These are phyloP conservation scores for Lepilemur ruficaudatus DNA, from an alignment of 2,797 vertebrate genomes.

Conservation along the genomic window DNA sequence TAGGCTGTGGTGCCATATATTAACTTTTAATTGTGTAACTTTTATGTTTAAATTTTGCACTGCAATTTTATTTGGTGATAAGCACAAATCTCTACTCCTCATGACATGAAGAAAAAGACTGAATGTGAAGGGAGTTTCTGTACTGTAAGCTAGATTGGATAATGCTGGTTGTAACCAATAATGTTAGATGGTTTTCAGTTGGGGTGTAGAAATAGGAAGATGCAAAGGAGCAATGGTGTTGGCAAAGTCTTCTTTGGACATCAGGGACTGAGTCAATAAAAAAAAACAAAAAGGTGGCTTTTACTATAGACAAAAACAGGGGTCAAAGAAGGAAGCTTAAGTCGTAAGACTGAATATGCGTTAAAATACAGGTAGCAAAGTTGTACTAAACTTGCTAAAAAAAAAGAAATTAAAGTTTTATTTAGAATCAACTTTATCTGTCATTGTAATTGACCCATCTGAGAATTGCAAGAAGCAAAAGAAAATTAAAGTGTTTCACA, in stretches of 20 bases:
- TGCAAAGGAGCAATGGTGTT: conserved; percentile 82
- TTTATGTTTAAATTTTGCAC: conserved; percentile 99
- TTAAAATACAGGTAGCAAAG: conserved; percentile 74
- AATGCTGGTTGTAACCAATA: conserved; percentile 81
- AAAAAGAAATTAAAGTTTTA: conserved; percentile 58
- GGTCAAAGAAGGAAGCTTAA: conserved; percentile 80
- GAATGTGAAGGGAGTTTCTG: conserved; percentile 97
- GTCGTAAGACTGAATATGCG: conserved; percentile 75
- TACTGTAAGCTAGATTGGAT: conserved; percentile 93
- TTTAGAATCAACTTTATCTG: conserved; percentile 77
- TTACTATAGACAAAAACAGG: conserved; percentile 76
- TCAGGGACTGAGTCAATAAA: conserved; percentile 77
- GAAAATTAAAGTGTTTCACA: conserved; percentile 84
- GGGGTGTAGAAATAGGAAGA: conserved; percentile 83
- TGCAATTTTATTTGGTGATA: conserved; percentile 99
- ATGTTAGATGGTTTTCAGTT: conserved; percentile 81
- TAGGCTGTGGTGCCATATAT: conserved; percentile 98
- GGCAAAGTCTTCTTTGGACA: conserved; percentile 77
- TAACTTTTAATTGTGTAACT: conserved; percentile 96
- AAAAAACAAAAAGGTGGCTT: conserved; percentile 80
- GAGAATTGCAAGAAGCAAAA: conserved; percentile 77
- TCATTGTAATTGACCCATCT: conserved; percentile 73
- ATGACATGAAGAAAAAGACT: conserved; percentile 97
- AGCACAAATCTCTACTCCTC: conserved; percentile 99
- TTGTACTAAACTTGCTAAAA: conserved; percentile 79